Conservation (phyloP, 2,888 invertebrate genomes). For the Amiota mariae region DNA sequence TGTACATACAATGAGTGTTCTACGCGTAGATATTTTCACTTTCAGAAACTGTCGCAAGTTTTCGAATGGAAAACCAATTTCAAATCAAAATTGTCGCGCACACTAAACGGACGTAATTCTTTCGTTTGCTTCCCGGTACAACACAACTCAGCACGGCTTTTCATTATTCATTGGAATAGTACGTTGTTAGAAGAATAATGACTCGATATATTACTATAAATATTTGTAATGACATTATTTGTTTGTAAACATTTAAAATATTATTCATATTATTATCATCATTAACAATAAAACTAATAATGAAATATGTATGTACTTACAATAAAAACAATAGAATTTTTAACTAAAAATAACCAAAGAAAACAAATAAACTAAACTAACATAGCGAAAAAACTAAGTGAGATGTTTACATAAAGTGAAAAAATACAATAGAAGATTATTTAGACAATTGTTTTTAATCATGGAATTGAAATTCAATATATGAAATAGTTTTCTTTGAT, state of each 20-base stretch:
- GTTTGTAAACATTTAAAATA: too few species aligned
- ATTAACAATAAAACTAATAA: too few species aligned
- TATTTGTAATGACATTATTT: too few species aligned
- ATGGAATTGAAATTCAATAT: too few species aligned
- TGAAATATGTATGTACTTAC: background rate
- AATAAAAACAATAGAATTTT: background rate
- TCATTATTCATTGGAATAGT: too few species aligned
- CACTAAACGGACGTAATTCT: constrained; percentile 59
- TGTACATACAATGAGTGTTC: background rate
- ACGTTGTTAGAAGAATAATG: too few species aligned
- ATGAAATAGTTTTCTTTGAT: background rate
- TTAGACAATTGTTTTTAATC: background rate
- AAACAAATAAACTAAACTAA: background rate
- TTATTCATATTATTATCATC: too few species aligned
- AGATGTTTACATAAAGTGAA: background rate
- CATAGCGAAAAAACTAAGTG: background rate
- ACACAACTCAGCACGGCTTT: background rate
- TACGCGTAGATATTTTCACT: constrained; percentile 38
- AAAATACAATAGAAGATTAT: background rate
- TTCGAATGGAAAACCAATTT: constrained; percentile 60
- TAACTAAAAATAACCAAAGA: background rate
- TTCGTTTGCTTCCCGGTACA: background rate
- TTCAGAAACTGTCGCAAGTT: constrained; percentile 64
- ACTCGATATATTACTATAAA: background rate
- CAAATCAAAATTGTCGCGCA: constrained; percentile 67